Conservation (phyloP, 2,797 vertebrate species). For the Thaleichthys pacificus region DNA sequence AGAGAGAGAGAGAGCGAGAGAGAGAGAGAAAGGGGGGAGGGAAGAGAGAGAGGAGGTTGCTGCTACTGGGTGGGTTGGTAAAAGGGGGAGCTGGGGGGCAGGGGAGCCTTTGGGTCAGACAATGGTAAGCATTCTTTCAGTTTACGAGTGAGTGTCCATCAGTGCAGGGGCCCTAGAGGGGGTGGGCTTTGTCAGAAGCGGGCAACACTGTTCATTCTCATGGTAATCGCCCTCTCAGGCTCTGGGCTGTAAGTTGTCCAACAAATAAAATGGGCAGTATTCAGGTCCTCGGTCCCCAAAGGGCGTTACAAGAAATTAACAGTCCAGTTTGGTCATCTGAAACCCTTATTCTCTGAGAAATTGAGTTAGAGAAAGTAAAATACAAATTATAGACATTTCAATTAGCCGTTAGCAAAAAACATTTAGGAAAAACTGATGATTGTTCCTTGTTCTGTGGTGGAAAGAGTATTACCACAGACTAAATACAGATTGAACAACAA, state of each 20-base stretch:
- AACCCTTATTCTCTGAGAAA: slow-evolving; percentile 19
- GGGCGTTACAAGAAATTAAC: slow-evolving; percentile 72
- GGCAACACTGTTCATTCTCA: slow-evolving; percentile 86
- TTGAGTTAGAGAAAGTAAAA: not conserved
- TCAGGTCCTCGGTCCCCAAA: slow-evolving; percentile 77
- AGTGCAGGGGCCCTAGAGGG: slow-evolving; percentile 82
- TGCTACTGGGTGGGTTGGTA: slow-evolving; percentile 76
- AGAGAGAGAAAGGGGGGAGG: slow-evolving; percentile 53
- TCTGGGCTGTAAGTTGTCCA: slow-evolving; percentile 93
- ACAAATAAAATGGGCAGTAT: slow-evolving; percentile 96
- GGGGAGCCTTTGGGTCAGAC: slow-evolving; percentile 82
- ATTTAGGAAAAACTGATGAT: not conserved
- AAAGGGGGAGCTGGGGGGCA: slow-evolving; percentile 59
- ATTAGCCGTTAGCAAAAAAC: not conserved
- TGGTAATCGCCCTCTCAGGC: slow-evolving; percentile 87
- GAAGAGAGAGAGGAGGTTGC: slow-evolving; percentile 61
- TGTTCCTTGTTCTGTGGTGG: too few relatives aligned
- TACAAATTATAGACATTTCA: not conserved
- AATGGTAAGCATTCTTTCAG: slow-evolving; percentile 93
- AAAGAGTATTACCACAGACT: not conserved
- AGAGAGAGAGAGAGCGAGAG: slow-evolving; percentile 56
- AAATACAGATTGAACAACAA: slow-evolving; percentile 59
- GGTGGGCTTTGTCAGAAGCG: slow-evolving; percentile 77
- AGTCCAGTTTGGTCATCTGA: slow-evolving; percentile 66
- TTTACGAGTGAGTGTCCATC: slow-evolving; percentile 97